Evolutionary conservation across 2,888 invertebrate genomes (phyloP).

Genomic region (Kryphioiulus occultus): DNA sequence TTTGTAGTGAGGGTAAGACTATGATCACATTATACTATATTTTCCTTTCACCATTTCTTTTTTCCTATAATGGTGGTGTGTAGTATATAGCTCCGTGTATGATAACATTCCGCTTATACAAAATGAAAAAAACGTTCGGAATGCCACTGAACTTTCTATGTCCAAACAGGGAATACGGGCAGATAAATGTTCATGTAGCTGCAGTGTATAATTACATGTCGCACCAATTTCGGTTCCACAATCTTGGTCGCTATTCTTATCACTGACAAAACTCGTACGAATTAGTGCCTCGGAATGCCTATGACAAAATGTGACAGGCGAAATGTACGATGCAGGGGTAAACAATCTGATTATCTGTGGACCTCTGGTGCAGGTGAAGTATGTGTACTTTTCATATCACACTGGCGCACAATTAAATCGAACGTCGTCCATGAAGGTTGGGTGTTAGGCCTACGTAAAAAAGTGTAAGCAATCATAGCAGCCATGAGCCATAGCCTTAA

Average conservation of each 20-base stretch:
- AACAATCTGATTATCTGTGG: conserved; percentile 32
- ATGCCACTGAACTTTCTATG: not conserved
- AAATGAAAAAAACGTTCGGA: no score
- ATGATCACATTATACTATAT: no score
- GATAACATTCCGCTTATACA: no score
- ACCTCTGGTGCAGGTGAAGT: not conserved
- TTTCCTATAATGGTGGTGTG: no score
- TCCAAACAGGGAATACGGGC: not conserved
- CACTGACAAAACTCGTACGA: conserved; percentile 2
- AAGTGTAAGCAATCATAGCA: conserved; percentile 12
- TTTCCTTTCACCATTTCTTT: no score
- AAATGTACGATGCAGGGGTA: conserved; percentile 25
- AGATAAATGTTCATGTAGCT: no score
- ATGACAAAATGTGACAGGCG: conserved; percentile 2
- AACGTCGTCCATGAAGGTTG: conserved; percentile 32
- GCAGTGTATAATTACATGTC: not conserved
- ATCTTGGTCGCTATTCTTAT: not conserved
- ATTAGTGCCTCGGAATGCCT: not conserved
- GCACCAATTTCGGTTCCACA: not conserved
- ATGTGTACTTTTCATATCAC: conserved; percentile 38
- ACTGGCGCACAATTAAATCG: conserved; percentile 28
- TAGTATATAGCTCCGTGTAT: no score
- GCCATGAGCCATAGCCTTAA: conserved; percentile 2
- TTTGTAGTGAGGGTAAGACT: no score
- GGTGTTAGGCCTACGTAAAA: not conserved